Evolutionary conservation across 2,113 vertebrate species (phyloP).

Genomic region (Nipponia nippon): DNA sequence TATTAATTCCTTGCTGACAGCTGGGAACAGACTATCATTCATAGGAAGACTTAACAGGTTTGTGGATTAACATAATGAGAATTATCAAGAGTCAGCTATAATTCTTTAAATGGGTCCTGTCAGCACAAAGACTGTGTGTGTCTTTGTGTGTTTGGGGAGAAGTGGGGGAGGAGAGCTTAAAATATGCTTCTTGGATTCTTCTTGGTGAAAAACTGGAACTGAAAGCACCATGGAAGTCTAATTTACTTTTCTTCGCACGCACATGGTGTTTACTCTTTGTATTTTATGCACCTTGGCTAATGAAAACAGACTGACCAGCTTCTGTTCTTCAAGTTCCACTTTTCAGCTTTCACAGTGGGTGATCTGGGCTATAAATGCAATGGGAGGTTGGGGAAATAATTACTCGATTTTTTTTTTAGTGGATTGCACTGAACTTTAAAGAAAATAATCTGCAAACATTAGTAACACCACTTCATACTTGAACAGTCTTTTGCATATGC

Average conservation of each 20-base stretch:
- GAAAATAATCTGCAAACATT: background rate
- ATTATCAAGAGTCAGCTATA: slow-evolving; percentile 35
- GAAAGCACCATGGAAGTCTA: background rate
- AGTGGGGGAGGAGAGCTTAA: background rate
- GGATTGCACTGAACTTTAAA: background rate
- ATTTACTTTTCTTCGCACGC: background rate
- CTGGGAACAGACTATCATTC: slow-evolving; percentile 35
- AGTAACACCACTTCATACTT: background rate
- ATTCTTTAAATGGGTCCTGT: slow-evolving; percentile 37
- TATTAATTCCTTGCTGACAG: slow-evolving; percentile 53
- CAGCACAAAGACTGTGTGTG: background rate
- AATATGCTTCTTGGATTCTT: background rate
- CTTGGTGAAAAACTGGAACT: background rate
- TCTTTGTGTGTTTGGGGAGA: background rate
- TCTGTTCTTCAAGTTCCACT: background rate
- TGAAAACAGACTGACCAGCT: background rate
- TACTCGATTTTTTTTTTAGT: background rate
- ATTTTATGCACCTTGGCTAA: background rate
- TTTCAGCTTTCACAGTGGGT: background rate
- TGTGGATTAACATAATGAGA: slow-evolving; percentile 57
- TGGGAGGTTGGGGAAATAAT: background rate
- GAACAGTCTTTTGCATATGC: background rate
- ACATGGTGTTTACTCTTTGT: background rate
- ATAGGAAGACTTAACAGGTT: slow-evolving; percentile 35
- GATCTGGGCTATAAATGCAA: background rate